Conservation (phyloP, 1,140 invertebrate genomes). For the Nephotettix cincticeps region DNA sequence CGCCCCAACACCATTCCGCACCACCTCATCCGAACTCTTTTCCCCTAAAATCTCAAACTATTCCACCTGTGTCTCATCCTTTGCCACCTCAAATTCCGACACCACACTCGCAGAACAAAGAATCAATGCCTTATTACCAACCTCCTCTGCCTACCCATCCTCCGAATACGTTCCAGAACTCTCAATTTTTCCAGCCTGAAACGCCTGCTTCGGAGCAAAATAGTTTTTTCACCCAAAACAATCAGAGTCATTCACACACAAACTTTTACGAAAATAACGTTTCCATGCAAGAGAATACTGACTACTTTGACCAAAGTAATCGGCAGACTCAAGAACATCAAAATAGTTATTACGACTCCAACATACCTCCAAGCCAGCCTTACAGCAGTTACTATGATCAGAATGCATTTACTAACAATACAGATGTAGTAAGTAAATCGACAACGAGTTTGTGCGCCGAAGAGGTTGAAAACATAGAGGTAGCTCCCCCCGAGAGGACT, state of each 20-base stretch:
- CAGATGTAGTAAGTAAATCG: neutral
- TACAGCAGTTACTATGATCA: neutral
- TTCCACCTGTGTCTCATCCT: neutral
- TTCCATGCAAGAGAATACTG: neutral
- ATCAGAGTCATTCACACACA: neutral
- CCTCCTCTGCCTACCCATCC: slow-evolving; percentile 5
- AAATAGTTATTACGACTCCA: neutral
- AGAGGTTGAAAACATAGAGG: slow-evolving; percentile 40
- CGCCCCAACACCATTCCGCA: neutral
- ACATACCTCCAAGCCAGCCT: no score
- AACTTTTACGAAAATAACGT: no score
- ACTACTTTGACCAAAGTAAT: slow-evolving; percentile 5
- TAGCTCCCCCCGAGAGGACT: slow-evolving; percentile 35
- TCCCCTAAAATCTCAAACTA: neutral
- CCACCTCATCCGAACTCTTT: neutral
- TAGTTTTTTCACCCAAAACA: neutral
- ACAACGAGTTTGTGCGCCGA: slow-evolving; percentile 12
- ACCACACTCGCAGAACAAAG: neutral
- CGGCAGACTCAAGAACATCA: no score
- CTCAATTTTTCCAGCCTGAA: slow-evolving; percentile 7
- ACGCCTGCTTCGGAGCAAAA: neutral
- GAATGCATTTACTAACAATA: neutral
- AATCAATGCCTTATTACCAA: neutral
- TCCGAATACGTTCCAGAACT: slow-evolving; percentile 12
- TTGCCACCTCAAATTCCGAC: neutral